Conservation (phyloP, 2,888 invertebrate species). For the Rhagium mordax region DNA sequence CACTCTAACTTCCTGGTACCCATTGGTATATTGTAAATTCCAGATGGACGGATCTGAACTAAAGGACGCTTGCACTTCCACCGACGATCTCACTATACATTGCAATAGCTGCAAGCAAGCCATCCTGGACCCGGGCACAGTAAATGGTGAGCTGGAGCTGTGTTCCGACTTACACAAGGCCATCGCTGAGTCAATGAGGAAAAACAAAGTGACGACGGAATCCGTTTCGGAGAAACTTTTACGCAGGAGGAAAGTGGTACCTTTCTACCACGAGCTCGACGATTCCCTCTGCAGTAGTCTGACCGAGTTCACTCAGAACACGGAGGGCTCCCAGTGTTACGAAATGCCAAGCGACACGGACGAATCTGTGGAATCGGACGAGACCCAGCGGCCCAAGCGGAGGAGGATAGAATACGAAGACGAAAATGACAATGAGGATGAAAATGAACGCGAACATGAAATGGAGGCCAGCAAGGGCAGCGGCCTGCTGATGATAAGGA, state of each 20-base stretch:
- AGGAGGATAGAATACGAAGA: slow-evolving; percentile 38
- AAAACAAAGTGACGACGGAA: slow-evolving; percentile 58
- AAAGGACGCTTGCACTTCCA: slow-evolving; percentile 58
- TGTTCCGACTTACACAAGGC: slow-evolving; percentile 60
- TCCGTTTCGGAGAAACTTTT: slow-evolving; percentile 53
- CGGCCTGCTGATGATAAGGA: slow-evolving; percentile 29
- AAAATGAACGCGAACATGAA: not conserved
- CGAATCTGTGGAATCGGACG: slow-evolving; percentile 48
- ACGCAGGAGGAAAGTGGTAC: slow-evolving; percentile 57
- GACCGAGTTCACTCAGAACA: slow-evolving; percentile 60
- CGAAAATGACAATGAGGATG: slow-evolving; percentile 34
- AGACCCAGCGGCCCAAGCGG: slow-evolving; percentile 35
- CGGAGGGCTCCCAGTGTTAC: slow-evolving; percentile 59
- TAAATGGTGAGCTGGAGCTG: slow-evolving; percentile 63
- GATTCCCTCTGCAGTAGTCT: slow-evolving; percentile 64
- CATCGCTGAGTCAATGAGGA: slow-evolving; percentile 61
- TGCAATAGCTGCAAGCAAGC: slow-evolving; percentile 60
- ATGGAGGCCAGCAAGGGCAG: slow-evolving; percentile 15
- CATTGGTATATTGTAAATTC: not conserved
- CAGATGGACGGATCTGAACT: slow-evolving; percentile 53
- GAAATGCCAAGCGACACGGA: slow-evolving; percentile 62
- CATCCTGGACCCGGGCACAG: slow-evolving; percentile 55
- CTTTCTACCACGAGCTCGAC: slow-evolving; percentile 63
- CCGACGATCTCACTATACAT: slow-evolving; percentile 59
- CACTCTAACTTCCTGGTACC: not conserved